phyloP scores from a whole-genome alignment of 2,888 invertebrate genomes.

The Miltochrista miniata region DNA sequence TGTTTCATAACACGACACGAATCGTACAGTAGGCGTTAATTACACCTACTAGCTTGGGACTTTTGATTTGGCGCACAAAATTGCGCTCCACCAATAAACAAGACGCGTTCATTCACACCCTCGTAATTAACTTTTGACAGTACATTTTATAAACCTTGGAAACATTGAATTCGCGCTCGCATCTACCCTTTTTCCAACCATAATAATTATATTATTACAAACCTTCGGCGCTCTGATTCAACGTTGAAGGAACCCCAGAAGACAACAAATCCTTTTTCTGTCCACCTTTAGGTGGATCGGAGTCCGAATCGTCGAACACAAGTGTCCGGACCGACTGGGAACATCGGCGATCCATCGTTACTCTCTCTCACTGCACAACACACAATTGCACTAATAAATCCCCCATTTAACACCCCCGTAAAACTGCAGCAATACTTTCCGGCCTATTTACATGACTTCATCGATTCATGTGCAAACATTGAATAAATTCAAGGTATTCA shows the following conservation, averaged over 20 bases:
- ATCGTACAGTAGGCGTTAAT: constrained; percentile 14
- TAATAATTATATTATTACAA: constrained; percentile 45
- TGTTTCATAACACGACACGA: constrained; percentile 26
- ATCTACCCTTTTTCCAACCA: constrained; percentile 40
- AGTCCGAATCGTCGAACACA: constrained; percentile 89
- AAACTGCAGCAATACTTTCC: constrained; percentile 38
- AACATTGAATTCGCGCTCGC: constrained; percentile 46
- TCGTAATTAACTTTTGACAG: constrained; percentile 58
- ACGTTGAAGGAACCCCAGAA: constrained; percentile 63
- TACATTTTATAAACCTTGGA: constrained; percentile 69
- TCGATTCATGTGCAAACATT: constrained; percentile 31
- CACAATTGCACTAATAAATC: constrained; percentile 68
- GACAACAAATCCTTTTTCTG: constrained; percentile 70
- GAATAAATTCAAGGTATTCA: constrained; percentile 34
- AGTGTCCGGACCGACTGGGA: constrained; percentile 90
- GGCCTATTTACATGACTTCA: constrained; percentile 49
- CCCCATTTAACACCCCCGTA: constrained; percentile 68
- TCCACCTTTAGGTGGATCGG: constrained; percentile 74
- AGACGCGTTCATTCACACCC: constrained; percentile 54
- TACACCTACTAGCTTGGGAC: constrained; percentile 7
- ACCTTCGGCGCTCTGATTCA: constrained; percentile 79
- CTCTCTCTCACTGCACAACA: constrained; percentile 64
- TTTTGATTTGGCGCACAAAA: constrained; percentile 25
- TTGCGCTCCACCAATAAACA: constrained; percentile 21
- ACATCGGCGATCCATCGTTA: constrained; percentile 83